Percentiles rank a stretch among this genome's conserved stretches.
These are phyloP conservation scores for Brachyrhaphis roseni DNA, from an alignment of 2,797 vertebrate genomes.

Conservation along the genomic window DNA sequence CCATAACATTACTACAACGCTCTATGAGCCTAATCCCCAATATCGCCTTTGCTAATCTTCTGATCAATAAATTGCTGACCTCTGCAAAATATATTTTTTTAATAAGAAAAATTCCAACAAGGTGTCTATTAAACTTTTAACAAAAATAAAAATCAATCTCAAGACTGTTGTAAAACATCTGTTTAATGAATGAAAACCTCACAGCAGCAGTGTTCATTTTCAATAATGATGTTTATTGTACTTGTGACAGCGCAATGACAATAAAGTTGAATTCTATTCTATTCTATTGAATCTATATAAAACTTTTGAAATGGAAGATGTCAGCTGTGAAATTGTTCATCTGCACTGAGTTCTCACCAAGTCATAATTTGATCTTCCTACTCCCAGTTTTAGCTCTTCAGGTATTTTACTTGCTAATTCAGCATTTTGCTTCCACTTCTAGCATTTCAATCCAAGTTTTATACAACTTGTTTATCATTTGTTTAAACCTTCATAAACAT, in stretches of 20 bases:
- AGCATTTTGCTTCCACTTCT: neutral
- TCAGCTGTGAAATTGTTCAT: neutral
- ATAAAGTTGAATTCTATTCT: no score
- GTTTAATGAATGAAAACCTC: neutral
- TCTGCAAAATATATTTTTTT: neutral
- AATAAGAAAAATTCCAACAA: neutral
- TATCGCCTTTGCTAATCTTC: neutral
- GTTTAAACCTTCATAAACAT: neutral
- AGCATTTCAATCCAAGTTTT: neutral
- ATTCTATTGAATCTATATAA: neutral
- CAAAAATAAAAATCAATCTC: neutral
- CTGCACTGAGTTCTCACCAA: neutral
- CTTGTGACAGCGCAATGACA: no score
- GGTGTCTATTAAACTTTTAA: neutral
- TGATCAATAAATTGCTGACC: neutral
- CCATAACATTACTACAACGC: neutral
- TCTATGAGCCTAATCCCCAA: neutral
- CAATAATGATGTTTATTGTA: neutral
- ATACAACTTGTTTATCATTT: neutral
- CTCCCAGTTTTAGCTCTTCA: neutral
- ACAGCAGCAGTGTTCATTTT: neutral
- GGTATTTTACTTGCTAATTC: neutral
- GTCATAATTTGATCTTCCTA: neutral
- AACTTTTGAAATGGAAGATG: neutral
- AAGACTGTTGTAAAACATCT: neutral